phyloP scores from a whole-genome alignment of 2,797 vertebrate species.

The Austrolebias charrua region DNA sequence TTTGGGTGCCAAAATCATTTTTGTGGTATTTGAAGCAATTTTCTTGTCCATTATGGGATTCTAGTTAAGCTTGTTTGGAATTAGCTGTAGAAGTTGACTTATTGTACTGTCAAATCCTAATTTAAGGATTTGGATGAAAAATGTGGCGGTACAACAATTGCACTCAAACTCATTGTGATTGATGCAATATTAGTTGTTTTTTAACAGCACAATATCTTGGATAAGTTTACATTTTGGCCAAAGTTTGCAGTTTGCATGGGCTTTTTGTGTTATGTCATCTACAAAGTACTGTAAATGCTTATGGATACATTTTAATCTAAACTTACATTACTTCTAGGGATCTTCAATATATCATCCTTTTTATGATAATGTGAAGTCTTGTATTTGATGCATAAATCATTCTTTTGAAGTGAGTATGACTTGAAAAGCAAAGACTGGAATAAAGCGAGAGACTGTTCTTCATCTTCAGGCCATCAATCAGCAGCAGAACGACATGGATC shows the following conservation, averaged over 20 bases:
- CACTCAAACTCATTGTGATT: constrained; percentile 15
- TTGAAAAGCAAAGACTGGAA: constrained; percentile 19
- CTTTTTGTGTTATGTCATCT: constrained; percentile 2
- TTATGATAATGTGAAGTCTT: background rate
- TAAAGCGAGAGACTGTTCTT: constrained; percentile 22
- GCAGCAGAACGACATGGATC: constrained; percentile 20
- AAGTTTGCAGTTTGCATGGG: background rate
- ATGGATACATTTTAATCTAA: constrained; percentile 4
- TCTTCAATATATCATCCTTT: background rate
- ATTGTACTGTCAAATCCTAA: constrained; percentile 21
- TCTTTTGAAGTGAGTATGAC: constrained; percentile 28
- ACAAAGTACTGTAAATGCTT: too few relatives aligned
- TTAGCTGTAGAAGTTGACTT: constrained; percentile 15
- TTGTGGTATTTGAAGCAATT: constrained; percentile 17
- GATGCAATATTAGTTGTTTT: constrained; percentile 11
- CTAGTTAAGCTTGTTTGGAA: constrained; percentile 30
- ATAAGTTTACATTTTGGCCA: background rate
- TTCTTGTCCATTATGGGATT: constrained; percentile 22
- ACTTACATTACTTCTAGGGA: constrained; percentile 10
- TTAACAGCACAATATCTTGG: constrained; percentile 4
- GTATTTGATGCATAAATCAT: constrained; percentile 28
- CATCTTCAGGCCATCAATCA: constrained; percentile 44
- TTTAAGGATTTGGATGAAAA: constrained; percentile 29
- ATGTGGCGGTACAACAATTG: constrained; percentile 18
- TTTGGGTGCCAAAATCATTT: constrained; percentile 11